These are phyloP conservation scores for Petrocephalus schoutedeni DNA, from an alignment of 2,797 vertebrate species.

Conservation along the genomic window DNA sequence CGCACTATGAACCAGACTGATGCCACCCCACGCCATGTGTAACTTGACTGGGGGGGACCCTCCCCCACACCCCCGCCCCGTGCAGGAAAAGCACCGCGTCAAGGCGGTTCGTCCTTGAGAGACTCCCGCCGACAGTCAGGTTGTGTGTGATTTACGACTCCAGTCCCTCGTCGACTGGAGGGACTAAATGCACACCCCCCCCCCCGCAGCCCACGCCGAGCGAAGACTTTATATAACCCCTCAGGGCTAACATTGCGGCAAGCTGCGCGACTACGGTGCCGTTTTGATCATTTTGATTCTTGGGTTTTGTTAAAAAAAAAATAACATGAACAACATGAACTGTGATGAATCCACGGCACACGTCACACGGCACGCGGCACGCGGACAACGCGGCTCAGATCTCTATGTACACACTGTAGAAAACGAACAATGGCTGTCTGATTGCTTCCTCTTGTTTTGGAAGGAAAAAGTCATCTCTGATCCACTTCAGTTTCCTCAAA, in stretches of 20 bases:
- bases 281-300: slow-evolving; percentile 38
- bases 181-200: slow-evolving; percentile 49
- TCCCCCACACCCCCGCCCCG: neutral
- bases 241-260: slow-evolving; percentile 26
- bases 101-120: slow-evolving; percentile 60
- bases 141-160: slow-evolving; percentile 69
- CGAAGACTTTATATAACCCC: slow-evolving; percentile 60
- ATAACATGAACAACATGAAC: slow-evolving; percentile 19
- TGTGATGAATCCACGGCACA: slow-evolving; percentile 38
- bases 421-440: slow-evolving; percentile 56
- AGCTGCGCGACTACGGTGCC: slow-evolving; percentile 24
- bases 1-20: slow-evolving; percentile 36
- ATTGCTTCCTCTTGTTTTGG: slow-evolving; percentile 39
- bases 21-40: slow-evolving; percentile 37
- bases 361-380: slow-evolving; percentile 32
- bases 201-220: slow-evolving; percentile 61
- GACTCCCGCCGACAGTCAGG: slow-evolving; percentile 60
- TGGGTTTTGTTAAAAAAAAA: slow-evolving; percentile 39
- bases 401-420: slow-evolving; percentile 45
- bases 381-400: slow-evolving; percentile 46
- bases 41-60: slow-evolving; percentile 46
- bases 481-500: slow-evolving; percentile 40
- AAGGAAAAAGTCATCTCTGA: slow-evolving; percentile 30
- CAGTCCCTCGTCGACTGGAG: slow-evolving; percentile 52
- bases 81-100: slow-evolving; percentile 35